These are phyloP conservation scores for Baryphthengus martii DNA, from an alignment of 2,113 vertebrate species.

Conservation along the genomic window DNA sequence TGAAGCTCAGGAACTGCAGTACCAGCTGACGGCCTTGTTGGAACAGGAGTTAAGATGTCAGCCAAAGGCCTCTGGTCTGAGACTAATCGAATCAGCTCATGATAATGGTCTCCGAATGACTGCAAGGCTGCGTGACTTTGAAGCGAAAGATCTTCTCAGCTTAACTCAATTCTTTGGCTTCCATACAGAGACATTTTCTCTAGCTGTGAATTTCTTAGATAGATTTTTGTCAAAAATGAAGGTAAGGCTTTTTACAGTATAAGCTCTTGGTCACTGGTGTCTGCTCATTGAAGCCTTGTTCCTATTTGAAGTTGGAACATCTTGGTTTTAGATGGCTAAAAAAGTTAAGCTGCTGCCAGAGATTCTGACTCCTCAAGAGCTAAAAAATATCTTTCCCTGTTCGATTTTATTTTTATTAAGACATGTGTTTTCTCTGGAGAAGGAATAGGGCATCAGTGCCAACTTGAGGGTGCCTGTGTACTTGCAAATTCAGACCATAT, in stretches of 20 bases:
- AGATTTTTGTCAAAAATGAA: conserved; percentile 94
- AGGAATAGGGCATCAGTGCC: neutral
- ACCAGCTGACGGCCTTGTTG: conserved; percentile 80
- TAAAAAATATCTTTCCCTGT: neutral
- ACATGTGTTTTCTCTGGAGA: neutral
- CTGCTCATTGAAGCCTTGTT: neutral
- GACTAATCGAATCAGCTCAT: conserved; percentile 84
- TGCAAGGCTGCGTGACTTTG: conserved; percentile 83
- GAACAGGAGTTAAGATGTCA: conserved; percentile 86
- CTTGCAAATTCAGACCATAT: neutral
- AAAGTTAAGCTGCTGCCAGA: neutral
- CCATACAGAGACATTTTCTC: conserved; percentile 86
- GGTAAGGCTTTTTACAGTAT: conserved; percentile 69
- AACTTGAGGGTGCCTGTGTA: neutral
- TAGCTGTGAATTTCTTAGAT: conserved; percentile 89
- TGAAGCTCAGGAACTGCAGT: conserved; percentile 74
- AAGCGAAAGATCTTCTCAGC: conserved; percentile 92
- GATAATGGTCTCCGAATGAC: conserved; percentile 93
- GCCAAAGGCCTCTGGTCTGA: conserved; percentile 87
- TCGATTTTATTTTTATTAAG: neutral
- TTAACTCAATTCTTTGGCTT: conserved; percentile 94
- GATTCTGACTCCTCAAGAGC: neutral
- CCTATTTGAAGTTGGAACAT: neutral
- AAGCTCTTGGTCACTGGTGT: neutral
- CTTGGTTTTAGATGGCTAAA: neutral